Percentiles rank a stretch among this genome's conserved stretches.
Conservation (phyloP, 1,140 invertebrate species). For the Cardiocondyla obscurior region DNA sequence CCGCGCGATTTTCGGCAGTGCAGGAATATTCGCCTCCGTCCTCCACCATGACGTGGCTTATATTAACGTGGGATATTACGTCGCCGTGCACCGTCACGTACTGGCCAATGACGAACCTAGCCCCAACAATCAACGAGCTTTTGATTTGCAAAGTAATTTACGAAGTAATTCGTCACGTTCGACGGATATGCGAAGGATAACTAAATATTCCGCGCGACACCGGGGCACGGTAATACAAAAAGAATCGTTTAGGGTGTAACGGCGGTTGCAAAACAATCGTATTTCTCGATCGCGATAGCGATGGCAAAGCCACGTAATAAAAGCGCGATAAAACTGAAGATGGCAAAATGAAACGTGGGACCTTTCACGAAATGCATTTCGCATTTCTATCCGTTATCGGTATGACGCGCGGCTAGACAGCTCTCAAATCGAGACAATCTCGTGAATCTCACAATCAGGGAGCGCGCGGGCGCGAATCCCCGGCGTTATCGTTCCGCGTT, state of each 20-base stretch:
- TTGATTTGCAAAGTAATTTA: not conserved
- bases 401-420: not conserved
- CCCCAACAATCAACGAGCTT: slow-evolving; percentile 61
- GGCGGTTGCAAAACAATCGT: not conserved
- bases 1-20: slow-evolving; percentile 91
- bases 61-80: slow-evolving; percentile 94
- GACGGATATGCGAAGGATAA: not conserved
- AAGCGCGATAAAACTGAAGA: slow-evolving; percentile 12
- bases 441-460: slow-evolving; percentile 37
- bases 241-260: not conserved
- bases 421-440: slow-evolving; percentile 10
- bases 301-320: not conserved
- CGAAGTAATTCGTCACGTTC: not conserved
- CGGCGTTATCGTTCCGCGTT: slow-evolving; percentile 13
- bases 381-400: slow-evolving; percentile 25
- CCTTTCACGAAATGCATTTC: slow-evolving; percentile 18
- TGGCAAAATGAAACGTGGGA: not conserved
- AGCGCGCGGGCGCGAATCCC: not conserved
- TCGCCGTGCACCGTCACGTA: slow-evolving; percentile 92
- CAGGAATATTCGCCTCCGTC: slow-evolving; percentile 95
- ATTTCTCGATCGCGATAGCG: not conserved
- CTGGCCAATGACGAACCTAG: slow-evolving; percentile 91
- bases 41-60: slow-evolving; percentile 91
- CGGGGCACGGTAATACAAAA: not conserved
- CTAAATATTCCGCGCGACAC: not conserved